Percentiles rank a stretch among this genome's conserved stretches.
These are phyloP conservation scores for Podocnemis expansa DNA, from an alignment of 2,113 vertebrate species.

Conservation along the genomic window DNA sequence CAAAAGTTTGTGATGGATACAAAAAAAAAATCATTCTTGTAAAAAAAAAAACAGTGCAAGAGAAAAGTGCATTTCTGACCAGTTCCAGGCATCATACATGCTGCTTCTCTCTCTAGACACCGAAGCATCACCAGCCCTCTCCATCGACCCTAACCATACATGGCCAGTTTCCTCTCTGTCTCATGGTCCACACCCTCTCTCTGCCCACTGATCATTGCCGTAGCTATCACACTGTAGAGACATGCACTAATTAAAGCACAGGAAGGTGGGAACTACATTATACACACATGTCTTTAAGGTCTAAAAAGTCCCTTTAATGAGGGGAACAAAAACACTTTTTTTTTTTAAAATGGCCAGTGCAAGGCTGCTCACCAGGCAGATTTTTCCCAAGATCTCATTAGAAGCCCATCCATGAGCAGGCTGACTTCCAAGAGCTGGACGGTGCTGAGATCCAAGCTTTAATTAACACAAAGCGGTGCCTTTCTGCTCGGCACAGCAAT, in stretches of 20 bases:
- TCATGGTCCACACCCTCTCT: background rate
- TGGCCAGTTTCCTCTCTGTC: background rate
- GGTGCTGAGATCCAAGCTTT: background rate
- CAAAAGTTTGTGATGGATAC: no score
- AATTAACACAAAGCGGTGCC: slow-evolving; percentile 61
- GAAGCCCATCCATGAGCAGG: accelerated
- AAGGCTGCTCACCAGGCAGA: accelerated
- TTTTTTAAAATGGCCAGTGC: background rate
- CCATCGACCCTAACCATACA: background rate
- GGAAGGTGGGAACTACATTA: background rate
- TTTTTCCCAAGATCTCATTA: background rate
- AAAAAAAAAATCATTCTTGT: background rate
- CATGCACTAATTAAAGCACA: background rate
- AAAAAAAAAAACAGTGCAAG: background rate
- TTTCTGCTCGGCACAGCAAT: slow-evolving; percentile 57
- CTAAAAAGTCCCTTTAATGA: accelerated
- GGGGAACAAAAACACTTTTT: background rate
- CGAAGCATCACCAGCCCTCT: background rate
- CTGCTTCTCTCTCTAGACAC: background rate
- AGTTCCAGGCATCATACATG: no score
- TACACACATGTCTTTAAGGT: background rate
- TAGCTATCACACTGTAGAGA: background rate
- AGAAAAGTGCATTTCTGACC: background rate
- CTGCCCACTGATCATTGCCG: background rate
- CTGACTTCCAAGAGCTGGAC: background rate